phyloP scores from a whole-genome alignment of 2,113 vertebrate genomes.

The Promerops cafer region DNA sequence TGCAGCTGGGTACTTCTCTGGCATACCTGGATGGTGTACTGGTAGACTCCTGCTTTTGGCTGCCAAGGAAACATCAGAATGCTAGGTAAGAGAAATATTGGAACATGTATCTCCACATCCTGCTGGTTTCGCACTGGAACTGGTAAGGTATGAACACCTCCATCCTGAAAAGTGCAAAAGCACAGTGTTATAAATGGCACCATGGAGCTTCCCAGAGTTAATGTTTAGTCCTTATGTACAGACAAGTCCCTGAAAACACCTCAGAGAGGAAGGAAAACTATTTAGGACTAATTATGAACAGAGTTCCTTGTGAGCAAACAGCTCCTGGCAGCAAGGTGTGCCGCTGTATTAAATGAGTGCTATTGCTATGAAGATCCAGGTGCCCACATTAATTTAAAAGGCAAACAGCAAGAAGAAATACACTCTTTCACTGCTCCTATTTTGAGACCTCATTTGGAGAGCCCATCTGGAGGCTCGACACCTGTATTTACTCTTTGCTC shows the following conservation, averaged over 20 bases:
- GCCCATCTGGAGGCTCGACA: not conserved
- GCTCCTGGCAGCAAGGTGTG: not conserved
- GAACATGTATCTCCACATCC: constrained; percentile 90
- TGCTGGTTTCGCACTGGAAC: constrained; percentile 87
- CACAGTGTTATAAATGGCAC: not conserved
- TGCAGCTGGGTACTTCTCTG: not conserved
- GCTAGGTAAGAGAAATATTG: constrained; percentile 84
- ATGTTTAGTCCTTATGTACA: not conserved
- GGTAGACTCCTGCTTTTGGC: constrained; percentile 86
- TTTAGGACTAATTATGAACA: not conserved
- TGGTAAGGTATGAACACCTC: constrained; percentile 73
- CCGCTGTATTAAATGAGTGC: not conserved
- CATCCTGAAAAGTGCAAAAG: constrained; percentile 69
- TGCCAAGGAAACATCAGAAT: constrained; percentile 98
- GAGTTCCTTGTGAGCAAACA: not conserved
- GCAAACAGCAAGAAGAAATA: not conserved
- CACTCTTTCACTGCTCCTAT: not conserved
- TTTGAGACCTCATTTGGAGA: not conserved
- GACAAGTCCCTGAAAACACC: not conserved
- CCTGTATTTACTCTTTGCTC: not conserved
- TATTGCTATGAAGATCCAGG: not conserved
- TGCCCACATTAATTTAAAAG: not conserved
- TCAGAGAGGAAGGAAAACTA: not conserved
- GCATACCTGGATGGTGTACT: constrained; percentile 88
- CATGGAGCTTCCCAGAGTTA: not conserved